A percentile compares a stretch with the other conserved stretches of the same genome.
These are phyloP conservation scores for Pterostichus madidus DNA, from an alignment of 2,888 invertebrate species.

Conservation along the genomic window DNA sequence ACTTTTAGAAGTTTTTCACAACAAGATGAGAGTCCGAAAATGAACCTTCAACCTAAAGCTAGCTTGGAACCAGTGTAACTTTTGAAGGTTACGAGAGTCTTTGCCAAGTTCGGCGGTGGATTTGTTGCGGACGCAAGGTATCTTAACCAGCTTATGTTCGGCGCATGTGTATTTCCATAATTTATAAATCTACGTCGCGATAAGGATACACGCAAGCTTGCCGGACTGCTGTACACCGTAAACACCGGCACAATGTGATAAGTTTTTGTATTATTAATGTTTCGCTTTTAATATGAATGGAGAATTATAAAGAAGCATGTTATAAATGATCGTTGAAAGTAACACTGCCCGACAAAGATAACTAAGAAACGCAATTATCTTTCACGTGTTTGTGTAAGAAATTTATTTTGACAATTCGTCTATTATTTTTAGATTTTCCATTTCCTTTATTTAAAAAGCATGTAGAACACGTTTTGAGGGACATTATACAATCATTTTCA, in stretches of 20 bases:
- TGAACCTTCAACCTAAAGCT: neutral
- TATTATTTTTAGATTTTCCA: too few relatives aligned
- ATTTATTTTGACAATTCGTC: too few relatives aligned
- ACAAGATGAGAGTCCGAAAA: neutral
- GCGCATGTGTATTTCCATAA: slow-evolving; percentile 66
- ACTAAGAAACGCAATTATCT: slow-evolving; percentile 3
- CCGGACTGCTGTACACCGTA: slow-evolving; percentile 58
- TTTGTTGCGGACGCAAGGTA: slow-evolving; percentile 16
- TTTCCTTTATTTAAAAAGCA: too few relatives aligned
- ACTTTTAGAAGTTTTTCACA: neutral
- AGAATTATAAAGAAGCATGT: slow-evolving; percentile 59
- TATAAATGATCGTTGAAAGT: slow-evolving; percentile 63
- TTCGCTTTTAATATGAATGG: slow-evolving; percentile 63
- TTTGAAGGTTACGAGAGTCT: neutral
- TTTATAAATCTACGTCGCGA: slow-evolving; percentile 61
- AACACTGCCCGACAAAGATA: slow-evolving; percentile 19
- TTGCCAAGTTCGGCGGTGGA: slow-evolving; percentile 9
- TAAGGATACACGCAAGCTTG: slow-evolving; percentile 60
- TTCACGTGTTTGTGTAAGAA: too few relatives aligned
- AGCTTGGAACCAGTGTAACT: neutral
- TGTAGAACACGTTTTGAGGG: too few relatives aligned
- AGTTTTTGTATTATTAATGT: slow-evolving; percentile 66
- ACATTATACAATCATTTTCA: too few relatives aligned
- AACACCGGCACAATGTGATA: slow-evolving; percentile 64
- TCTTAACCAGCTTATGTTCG: slow-evolving; percentile 66